A percentile compares a stretch with the other conserved stretches of the same genome.
These are phyloP conservation scores for Brachionus manjavacas DNA, from an alignment of 1,140 invertebrate genomes.

Conservation along the genomic window DNA sequence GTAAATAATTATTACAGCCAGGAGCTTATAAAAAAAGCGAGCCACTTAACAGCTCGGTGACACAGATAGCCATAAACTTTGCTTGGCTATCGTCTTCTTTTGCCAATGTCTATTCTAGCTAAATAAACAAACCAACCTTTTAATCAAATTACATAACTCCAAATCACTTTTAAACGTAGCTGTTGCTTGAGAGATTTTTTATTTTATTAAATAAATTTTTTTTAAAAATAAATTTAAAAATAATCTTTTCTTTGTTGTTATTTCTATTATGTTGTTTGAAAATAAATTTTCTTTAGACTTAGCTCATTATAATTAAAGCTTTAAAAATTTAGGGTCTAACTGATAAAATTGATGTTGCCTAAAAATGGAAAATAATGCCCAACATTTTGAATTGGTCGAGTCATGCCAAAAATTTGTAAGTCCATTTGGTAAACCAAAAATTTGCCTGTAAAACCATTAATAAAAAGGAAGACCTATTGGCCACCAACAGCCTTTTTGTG, in stretches of 20 bases:
- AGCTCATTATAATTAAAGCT: neutral
- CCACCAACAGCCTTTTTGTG: constrained; percentile 23
- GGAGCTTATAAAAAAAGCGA: neutral
- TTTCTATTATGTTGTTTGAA: neutral
- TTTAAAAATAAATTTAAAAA: neutral
- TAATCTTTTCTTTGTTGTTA: neutral
- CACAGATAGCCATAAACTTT: neutral
- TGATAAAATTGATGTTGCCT: neutral
- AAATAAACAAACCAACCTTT: neutral
- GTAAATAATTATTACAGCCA: neutral
- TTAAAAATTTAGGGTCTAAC: neutral
- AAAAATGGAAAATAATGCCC: neutral
- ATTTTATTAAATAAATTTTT: neutral
- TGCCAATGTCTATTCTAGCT: neutral
- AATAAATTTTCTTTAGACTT: neutral
- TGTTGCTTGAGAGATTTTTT: constrained; percentile 35
- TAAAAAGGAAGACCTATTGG: constrained; percentile 8
- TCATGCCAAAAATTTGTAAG: neutral
- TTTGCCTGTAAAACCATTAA: neutral
- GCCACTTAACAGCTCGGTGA: neutral
- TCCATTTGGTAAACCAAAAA: neutral
- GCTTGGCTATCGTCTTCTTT: neutral
- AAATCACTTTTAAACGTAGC: neutral
- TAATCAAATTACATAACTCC: neutral
- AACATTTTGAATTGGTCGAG: neutral